phyloP scores from a whole-genome alignment of 2,113 vertebrate species.

The Perccottus glenii region DNA sequence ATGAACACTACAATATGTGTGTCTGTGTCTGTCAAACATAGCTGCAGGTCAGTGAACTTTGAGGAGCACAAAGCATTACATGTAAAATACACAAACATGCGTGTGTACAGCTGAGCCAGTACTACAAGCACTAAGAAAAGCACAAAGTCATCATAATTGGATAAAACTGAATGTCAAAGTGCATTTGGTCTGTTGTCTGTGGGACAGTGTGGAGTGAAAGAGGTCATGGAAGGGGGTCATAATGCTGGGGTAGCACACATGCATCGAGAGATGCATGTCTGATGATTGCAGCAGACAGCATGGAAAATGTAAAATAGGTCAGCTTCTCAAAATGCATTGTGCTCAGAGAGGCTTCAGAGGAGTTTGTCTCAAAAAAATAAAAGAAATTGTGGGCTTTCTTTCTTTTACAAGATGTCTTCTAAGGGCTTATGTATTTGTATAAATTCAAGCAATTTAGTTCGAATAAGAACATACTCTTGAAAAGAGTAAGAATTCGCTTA shows the following conservation, averaged over 20 bases:
- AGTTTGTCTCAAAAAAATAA: conserved; percentile 46
- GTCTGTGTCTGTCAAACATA: conserved; percentile 27
- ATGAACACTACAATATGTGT: conserved; percentile 19
- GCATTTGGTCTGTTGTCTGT: conserved; percentile 43
- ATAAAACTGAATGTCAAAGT: conserved; percentile 53
- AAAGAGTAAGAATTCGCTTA: no score
- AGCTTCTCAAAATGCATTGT: conserved; percentile 72
- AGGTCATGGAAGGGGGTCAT: conserved; percentile 29
- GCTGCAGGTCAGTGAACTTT: conserved; percentile 25
- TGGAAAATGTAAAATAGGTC: conserved; percentile 78
- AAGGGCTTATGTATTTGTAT: conserved; percentile 16
- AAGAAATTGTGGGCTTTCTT: conserved; percentile 53
- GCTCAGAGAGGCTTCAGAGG: conserved; percentile 52
- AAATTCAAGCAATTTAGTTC: conserved; percentile 12
- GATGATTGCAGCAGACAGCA: conserved; percentile 74
- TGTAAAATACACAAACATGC: conserved; percentile 12
- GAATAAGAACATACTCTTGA: no score
- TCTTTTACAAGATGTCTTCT: conserved; percentile 46
- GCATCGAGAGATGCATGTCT: conserved; percentile 66
- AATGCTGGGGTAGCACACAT: conserved; percentile 57
- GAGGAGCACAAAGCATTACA: not conserved
- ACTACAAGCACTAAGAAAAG: conserved; percentile 23
- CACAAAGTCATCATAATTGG: conserved; percentile 53
- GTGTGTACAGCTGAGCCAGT: conserved; percentile 12
- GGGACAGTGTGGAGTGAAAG: conserved; percentile 16